Evolutionary conservation across 1,140 invertebrate genomes (phyloP).

Genomic region (Cyphomyrmex costatus): DNA sequence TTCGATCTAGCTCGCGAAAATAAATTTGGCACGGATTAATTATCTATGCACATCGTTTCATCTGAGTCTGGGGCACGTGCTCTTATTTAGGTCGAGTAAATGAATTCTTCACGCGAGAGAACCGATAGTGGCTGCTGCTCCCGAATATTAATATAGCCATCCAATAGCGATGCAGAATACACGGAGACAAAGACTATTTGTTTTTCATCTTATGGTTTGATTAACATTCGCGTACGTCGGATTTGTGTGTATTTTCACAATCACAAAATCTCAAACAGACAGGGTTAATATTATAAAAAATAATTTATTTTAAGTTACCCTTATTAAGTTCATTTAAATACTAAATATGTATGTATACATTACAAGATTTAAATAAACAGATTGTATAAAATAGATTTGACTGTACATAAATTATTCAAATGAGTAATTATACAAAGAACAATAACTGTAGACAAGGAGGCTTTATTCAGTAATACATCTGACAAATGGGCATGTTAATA

Average conservation of each 20-base stretch:
- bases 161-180: slow-evolving; percentile 43
- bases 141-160: slow-evolving; percentile 43
- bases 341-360: not conserved
- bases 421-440: slow-evolving; percentile 28
- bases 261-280: not conserved
- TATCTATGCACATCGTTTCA: slow-evolving; percentile 47
- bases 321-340: slow-evolving; percentile 11
- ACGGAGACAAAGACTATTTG: slow-evolving; percentile 55
- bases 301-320: too few species aligned
- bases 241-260: slow-evolving; percentile 37
- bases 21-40: slow-evolving; percentile 53
- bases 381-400: slow-evolving; percentile 1
- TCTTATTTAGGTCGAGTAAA: slow-evolving; percentile 59
- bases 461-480: not conserved
- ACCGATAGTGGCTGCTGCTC: slow-evolving; percentile 13
- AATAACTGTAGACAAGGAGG: not conserved
- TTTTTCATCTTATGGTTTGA: slow-evolving; percentile 64
- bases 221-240: slow-evolving; percentile 33
- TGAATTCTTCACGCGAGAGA: slow-evolving; percentile 50
- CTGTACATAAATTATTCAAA: not conserved
- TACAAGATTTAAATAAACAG: slow-evolving; percentile 10
- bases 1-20: slow-evolving; percentile 34
- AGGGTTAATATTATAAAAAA: slow-evolving; percentile 25
- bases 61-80: slow-evolving; percentile 46
- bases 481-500: not conserved